These are phyloP conservation scores for Lathamus discolor DNA, from an alignment of 2,113 vertebrate genomes.

Conservation along the genomic window DNA sequence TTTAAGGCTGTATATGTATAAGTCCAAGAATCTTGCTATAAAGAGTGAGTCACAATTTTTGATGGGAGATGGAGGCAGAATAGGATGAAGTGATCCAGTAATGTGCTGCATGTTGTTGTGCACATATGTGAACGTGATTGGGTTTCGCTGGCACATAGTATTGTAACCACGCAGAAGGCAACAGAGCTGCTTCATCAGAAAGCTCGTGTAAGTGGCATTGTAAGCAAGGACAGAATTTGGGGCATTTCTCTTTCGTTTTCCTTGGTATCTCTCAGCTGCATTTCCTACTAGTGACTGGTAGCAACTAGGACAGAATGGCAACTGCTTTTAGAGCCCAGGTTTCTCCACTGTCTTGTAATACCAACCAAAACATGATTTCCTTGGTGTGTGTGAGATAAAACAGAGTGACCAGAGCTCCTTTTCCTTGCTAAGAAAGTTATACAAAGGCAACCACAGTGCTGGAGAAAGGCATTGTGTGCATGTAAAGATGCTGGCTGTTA, in stretches of 20 bases:
- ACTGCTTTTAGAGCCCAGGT: background rate
- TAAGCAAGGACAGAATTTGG: background rate
- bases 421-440: background rate
- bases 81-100: background rate
- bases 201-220: background rate
- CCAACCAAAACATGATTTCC: background rate
- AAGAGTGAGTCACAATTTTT: background rate
- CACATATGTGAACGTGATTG: background rate
- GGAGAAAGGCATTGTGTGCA: background rate
- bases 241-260: background rate
- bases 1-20: background rate
- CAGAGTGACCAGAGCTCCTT: background rate
- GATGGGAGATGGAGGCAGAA: background rate
- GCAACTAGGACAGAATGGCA: background rate
- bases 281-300: background rate
- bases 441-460: background rate
- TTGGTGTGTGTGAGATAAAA: background rate
- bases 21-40: background rate
- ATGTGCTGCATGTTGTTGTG: background rate
- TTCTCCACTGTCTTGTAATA: background rate
- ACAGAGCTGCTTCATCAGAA: background rate
- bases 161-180: background rate
- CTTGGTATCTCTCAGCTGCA: background rate
- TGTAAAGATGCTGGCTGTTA: background rate
- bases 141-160: background rate